Evolutionary conservation across 2,113 vertebrate species (phyloP), one percentile per base, ranked within the genome.

Genomic region (human (Homo sapiens)): DNA sequence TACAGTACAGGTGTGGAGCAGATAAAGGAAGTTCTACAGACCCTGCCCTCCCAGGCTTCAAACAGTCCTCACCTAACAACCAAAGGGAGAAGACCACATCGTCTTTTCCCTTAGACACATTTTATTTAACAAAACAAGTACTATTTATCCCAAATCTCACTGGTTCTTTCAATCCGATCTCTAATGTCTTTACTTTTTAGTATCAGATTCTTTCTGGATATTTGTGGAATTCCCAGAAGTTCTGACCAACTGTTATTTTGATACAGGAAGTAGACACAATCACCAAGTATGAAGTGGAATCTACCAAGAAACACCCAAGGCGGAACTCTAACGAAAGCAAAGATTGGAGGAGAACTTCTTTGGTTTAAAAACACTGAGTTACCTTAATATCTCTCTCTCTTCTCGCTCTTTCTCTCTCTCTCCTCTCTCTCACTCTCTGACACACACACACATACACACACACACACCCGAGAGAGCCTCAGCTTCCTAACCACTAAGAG

Each of bases 161-260:
- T 0, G n/a, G 55, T 8, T 48, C 75, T 66, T 22, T 7, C 59
- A 1, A 18, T 52, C 40, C 38, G 59, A 22, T 13, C 90, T 50
- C 88, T 3, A 1, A 2, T 0, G 2, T 7, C n/a, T 4, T 25
- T 22, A 20, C 52, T 10, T 32, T 6, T n/a, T 8, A 35, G 86
- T 3, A 6, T 43, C 55, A 11, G 84, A 17, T 11, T 38, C 66
- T 2, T 16, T 40, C 45, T 16, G 73, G 52, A 52, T 9, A 35
- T 11, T 1, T 10, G 6, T 1, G 20, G 1, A 66, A 17, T 6
- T 35, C 5, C 38, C 55, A 40, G 43, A 9, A 30, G 86, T 73
- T 22, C 66, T 18, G 35, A 38, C n/a, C 2, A 5, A 35, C 57
- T 14, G 90, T 27, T 16, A n/a, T 1, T 40, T 18, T 18, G 40